A percentile compares a stretch with the other conserved stretches of the same genome.
Evolutionary conservation across 2,113 vertebrate genomes (phyloP).

Genomic region (Bombycilla garrulus): DNA sequence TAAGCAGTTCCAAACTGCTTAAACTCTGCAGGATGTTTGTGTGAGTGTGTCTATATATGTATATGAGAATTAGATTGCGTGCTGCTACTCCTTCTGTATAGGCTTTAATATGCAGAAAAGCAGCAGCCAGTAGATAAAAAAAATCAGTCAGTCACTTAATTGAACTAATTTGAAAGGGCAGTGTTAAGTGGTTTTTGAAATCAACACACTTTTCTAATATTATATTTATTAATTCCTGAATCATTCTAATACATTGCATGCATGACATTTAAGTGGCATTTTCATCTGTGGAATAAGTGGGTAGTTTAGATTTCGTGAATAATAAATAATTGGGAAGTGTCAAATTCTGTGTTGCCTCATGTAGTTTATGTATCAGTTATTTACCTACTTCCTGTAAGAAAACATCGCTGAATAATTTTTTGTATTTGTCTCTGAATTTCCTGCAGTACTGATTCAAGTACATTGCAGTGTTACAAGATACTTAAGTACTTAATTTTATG

Average conservation of each 20-base stretch:
- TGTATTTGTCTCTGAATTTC: neutral
- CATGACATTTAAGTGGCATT: conserved; percentile 43
- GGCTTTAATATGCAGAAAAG: neutral
- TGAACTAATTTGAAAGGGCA: neutral
- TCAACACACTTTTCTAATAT: neutral
- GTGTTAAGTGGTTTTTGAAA: neutral
- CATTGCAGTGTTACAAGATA: neutral
- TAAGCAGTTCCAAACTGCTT: neutral
- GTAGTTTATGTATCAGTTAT: neutral
- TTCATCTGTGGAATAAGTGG: neutral
- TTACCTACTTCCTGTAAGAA: neutral
- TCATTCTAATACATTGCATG: neutral
- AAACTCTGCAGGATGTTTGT: neutral
- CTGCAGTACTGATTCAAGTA: neutral
- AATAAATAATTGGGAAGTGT: neutral
- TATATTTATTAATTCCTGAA: neutral
- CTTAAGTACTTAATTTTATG: neutral
- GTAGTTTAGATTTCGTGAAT: neutral
- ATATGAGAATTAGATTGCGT: neutral
- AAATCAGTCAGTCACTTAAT: neutral
- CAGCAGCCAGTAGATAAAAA: neutral
- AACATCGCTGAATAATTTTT: neutral
- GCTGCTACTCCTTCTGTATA: neutral
- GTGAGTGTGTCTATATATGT: neutral
- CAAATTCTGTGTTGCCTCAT: neutral